These are phyloP conservation scores for Arothron firmamentum DNA, from an alignment of 2,113 vertebrate species.

Conservation along the genomic window DNA sequence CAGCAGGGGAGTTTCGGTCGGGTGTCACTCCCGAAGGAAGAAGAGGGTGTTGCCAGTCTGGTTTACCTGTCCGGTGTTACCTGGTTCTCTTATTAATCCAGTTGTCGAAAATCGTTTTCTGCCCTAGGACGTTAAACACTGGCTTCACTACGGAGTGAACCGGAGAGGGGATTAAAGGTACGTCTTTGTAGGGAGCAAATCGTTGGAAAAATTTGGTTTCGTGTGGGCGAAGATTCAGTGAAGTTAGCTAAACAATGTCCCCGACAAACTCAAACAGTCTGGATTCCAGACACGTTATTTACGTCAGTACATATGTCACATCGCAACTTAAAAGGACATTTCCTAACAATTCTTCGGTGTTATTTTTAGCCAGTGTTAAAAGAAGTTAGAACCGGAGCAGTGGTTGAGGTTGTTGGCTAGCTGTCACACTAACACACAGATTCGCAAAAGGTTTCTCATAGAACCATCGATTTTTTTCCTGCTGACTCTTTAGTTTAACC, in stretches of 20 bases:
- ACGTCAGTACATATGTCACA: neutral
- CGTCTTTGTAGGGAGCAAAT: slow-evolving; percentile 14
- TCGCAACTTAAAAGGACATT: neutral
- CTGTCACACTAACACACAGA: neutral
- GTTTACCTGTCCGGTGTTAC: slow-evolving; percentile 58
- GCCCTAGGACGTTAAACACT: slow-evolving; percentile 32
- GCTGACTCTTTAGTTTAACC: neutral
- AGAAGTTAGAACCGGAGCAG: slow-evolving; percentile 29
- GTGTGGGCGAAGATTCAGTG: neutral
- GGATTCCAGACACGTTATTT: neutral
- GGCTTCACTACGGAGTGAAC: slow-evolving; percentile 54
- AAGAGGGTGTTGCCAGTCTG: slow-evolving; percentile 61
- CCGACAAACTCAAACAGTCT: neutral
- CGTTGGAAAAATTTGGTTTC: slow-evolving; percentile 32
- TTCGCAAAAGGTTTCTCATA: slow-evolving; percentile 29
- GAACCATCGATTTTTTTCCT: neutral
- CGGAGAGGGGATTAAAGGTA: slow-evolving; percentile 63
- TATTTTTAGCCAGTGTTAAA: slow-evolving; percentile 24
- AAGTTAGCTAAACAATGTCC: slow-evolving; percentile 41
- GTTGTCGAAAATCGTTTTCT: neutral
- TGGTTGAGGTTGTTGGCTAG: slow-evolving; percentile 19
- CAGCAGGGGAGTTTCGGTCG: slow-evolving; percentile 43
- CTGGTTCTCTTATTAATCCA: slow-evolving; percentile 19
- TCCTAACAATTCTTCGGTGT: neutral
- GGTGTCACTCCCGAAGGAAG: slow-evolving; percentile 52